Evolutionary conservation across 2,113 vertebrate species (phyloP).

Genomic region (Tympanuchus pallidicinctus): DNA sequence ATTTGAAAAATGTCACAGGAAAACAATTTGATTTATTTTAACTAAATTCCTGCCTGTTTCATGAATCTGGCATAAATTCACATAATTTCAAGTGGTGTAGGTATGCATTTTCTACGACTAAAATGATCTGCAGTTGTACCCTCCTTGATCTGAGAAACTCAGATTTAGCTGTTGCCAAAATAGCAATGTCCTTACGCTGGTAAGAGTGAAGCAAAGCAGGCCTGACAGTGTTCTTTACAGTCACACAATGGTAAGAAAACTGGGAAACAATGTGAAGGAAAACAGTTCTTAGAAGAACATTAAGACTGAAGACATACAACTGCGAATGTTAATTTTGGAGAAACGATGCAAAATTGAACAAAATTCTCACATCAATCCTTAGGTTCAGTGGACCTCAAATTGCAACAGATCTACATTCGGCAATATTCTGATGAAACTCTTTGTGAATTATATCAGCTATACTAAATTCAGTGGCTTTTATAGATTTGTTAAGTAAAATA

Average conservation of each 20-base stretch:
- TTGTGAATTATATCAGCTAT: slow-evolving; percentile 39
- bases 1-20: background rate
- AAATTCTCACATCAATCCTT: slow-evolving; percentile 41
- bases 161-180: background rate
- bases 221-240: background rate
- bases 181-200: fast-evolving
- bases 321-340: slow-evolving; percentile 1
- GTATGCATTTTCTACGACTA: background rate
- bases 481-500: slow-evolving; percentile 55
- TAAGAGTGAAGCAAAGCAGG: background rate
- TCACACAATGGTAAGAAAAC: background rate
- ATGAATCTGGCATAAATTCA: background rate
- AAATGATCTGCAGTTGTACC: background rate
- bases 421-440: slow-evolving; percentile 29
- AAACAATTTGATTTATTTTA: fast-evolving
- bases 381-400: background rate
- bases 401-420: slow-evolving; percentile 10
- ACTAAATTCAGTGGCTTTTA: slow-evolving; percentile 34
- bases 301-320: background rate
- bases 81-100: background rate
- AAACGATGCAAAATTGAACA: background rate
- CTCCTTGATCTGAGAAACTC: background rate
- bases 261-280: background rate
- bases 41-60: background rate
- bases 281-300: background rate